These are phyloP conservation scores for Hermodice carunculata DNA, from an alignment of 2,888 invertebrate species.

Conservation along the genomic window DNA sequence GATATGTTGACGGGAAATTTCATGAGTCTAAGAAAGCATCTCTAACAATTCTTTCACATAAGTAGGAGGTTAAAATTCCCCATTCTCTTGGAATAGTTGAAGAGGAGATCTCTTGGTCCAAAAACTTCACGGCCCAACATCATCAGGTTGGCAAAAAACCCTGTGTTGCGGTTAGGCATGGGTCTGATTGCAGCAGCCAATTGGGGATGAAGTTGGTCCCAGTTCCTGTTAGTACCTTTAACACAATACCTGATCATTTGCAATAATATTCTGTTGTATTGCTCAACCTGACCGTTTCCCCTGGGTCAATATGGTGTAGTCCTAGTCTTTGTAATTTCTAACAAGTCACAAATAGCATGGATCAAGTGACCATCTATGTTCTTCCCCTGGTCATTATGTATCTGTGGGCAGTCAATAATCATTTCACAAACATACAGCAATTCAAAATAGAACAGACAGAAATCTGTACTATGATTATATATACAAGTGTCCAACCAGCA, in stretches of 20 bases:
- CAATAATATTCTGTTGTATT: not conserved
- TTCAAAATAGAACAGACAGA: no score
- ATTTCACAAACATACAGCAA: no score
- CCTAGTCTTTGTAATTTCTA: slow-evolving; percentile 10
- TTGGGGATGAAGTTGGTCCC: not conserved
- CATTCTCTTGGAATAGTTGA: not conserved
- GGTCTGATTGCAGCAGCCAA: no score
- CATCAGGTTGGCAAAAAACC: no score
- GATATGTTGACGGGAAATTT: not conserved
- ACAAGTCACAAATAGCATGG: slow-evolving; percentile 5
- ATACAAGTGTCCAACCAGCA: no score
- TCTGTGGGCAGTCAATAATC: no score
- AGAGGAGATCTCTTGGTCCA: no score
- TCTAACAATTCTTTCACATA: not conserved
- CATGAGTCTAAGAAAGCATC: not conserved
- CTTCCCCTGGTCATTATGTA: slow-evolving; percentile 18
- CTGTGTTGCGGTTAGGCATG: not conserved
- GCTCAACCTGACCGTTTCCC: not conserved
- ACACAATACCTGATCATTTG: not conserved
- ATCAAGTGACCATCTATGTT: slow-evolving; percentile 16
- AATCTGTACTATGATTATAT: no score
- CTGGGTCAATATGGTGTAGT: slow-evolving; percentile 11
- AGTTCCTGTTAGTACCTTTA: not conserved
- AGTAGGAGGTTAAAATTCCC: not conserved
- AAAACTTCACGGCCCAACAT: no score